These are phyloP conservation scores for Eugnorisma glareosa DNA, from an alignment of 2,888 invertebrate genomes.

Conservation along the genomic window DNA sequence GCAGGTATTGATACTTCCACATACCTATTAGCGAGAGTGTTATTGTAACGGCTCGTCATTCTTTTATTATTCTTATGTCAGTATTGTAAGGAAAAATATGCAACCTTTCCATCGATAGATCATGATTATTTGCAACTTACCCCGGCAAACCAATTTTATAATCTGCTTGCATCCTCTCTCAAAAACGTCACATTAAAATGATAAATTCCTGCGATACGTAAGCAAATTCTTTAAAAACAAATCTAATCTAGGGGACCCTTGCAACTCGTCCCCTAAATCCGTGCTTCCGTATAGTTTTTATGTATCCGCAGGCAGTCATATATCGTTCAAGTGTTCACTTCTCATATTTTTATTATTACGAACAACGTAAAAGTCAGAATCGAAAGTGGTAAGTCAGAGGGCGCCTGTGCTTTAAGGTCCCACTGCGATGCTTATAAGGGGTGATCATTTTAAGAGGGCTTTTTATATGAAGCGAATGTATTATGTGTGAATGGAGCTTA, in stretches of 20 bases:
- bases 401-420: constrained; percentile 75
- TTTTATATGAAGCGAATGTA: constrained; percentile 32
- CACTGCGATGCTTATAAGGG: constrained; percentile 69
- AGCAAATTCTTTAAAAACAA: constrained; percentile 60
- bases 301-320: constrained; percentile 85
- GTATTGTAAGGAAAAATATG: no score
- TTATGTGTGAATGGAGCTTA: constrained; percentile 5
- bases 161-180: constrained; percentile 21
- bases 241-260: constrained; percentile 53
- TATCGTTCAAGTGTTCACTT: constrained; percentile 82
- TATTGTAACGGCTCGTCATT: no score
- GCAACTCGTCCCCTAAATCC: constrained; percentile 49
- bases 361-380: constrained; percentile 83
- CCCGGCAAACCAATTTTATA: constrained; percentile 17
- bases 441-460: constrained; percentile 67
- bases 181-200: constrained; percentile 63
- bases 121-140: constrained; percentile 17
- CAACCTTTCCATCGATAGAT: constrained; percentile 8
- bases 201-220: constrained; percentile 50
- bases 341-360: constrained; percentile 88
- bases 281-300: constrained; percentile 74
- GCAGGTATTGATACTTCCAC: no score
- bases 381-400: constrained; percentile 73
- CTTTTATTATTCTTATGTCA: no score
- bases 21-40: no score